Evolutionary conservation across 2,888 invertebrate species (phyloP), one percentile per base, ranked within the genome.

Genomic region (Ichneumon xanthorius): DNA sequence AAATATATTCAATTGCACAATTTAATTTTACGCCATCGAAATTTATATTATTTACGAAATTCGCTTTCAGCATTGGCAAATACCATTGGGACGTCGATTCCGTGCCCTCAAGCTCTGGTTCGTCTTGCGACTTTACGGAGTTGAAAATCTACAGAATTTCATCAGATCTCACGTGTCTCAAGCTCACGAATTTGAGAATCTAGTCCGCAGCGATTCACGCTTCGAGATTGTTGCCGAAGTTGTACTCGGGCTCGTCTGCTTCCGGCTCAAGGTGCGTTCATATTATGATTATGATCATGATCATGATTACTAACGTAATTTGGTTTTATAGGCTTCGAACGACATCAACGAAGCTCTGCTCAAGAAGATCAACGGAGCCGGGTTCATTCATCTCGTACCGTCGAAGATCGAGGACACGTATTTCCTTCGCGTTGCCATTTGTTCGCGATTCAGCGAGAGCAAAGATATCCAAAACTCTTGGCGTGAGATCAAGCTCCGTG

Each of bases 81-180:
- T 99, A 87, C 99, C 99, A 5, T 94, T 99, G 48, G 99, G 99
- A 0, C 95, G 99, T 86, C 96, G 99, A 88, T 99, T 99, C 94
- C 96, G 99, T 82, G 96, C 99, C 0, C 94, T 99, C 33, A 99
- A 99, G 93, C 94, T 99, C 26, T 99, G 99, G 99, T 99, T 99
- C 92, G 99, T 99, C 0, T 94, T 99, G 87, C 95, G 99, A 80
- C 94, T 98, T 72, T 99, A 97, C 91, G 99, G 99, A 0, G 95
- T 98, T 0, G 97, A 97, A 92, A 98, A 98, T 90, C 95, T 99
- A 0, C 98, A 99, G 92, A 96, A 96, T 7, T 96, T 96, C 92
- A 98, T 99, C 79, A 95, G 99, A 88, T 97, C 97, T 90, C 99
- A 99, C 88, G 96, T 98, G 76, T 95, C 95, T 0, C 95, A 98